Evolutionary conservation across 2,113 vertebrate species (phyloP), one percentile per base, ranked within the genome.

Genomic region (Epinephelus moara): DNA sequence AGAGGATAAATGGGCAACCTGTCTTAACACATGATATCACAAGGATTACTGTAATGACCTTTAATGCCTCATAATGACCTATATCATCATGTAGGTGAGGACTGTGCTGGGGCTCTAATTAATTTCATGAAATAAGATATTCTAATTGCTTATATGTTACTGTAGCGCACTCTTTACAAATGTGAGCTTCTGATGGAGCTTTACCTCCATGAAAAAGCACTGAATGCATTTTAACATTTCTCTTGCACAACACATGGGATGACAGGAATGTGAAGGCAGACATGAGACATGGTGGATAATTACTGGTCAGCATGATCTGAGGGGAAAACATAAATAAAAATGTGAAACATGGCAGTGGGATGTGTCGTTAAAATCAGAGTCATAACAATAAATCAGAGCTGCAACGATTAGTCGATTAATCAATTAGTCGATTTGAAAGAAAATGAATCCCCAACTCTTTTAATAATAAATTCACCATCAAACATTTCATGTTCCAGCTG

Each of bases 41-140:
- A 69, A 74, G 86, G 70, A 90, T 85, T 60, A 53, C 74, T 69
- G 50, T 70, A 67, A 87, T 87, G 89, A 89, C 88, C 87, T 88
- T 84, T 90, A 85, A 85, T 70, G 85, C 78, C 80, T 88, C 80
- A 57, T 78, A n/a, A 79, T 75, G 78, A 88, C 89, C 91, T 85
- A 69, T 82, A 82, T 85, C 68, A 71, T 73, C 86, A 80, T 85
- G 75, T 70, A 84, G 62, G 61, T 81, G 72, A 84, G 60, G 71
- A 40, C 40, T 79, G 79, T 40, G 81, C 72, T 70, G 80, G 60
- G 61, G 82, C 73, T 70, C 74, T 85, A 77, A 88, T 89, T 86
- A 78, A 81, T 89, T 81, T 75, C 17, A 80, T 70, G 57, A 85
- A 91, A 78, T 75, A 87, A 85, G 69, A 86, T 77, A 63, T 78